A percentile compares a stretch with the other conserved stretches of the same genome.
These are phyloP conservation scores for Salticus scenicus DNA, from an alignment of 2,888 invertebrate genomes.

Conservation along the genomic window DNA sequence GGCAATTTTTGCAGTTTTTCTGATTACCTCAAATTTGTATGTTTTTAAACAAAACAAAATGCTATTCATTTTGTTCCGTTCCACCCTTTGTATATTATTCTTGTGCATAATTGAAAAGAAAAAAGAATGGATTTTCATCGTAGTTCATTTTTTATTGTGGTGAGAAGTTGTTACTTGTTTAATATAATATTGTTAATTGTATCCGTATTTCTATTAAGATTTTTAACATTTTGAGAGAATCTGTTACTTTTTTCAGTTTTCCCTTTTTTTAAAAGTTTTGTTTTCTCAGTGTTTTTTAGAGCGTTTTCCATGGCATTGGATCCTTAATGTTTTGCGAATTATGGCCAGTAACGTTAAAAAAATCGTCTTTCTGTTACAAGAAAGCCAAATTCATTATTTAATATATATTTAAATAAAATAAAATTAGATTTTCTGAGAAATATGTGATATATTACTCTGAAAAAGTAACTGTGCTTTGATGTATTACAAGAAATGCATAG, in stretches of 20 bases:
- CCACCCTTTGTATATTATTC: constrained; percentile 62
- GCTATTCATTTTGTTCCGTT: constrained; percentile 55
- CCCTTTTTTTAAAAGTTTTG: constrained; percentile 24
- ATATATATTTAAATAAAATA: too few species aligned
- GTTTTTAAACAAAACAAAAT: constrained; percentile 60
- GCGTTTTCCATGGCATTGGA: constrained; percentile 43
- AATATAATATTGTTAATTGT: constrained; percentile 58
- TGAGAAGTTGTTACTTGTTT: constrained; percentile 61
- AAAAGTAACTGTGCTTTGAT: too few species aligned
- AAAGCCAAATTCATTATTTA: too few species aligned
- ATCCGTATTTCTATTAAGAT: constrained; percentile 57
- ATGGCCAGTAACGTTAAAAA: constrained; percentile 68
- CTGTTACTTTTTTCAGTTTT: constrained; percentile 54
- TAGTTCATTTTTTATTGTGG: constrained; percentile 59
- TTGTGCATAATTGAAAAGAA: constrained; percentile 45
- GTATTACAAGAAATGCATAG: too few species aligned
- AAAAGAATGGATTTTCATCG: constrained; percentile 48
- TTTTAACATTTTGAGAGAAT: constrained; percentile 51
- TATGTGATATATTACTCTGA: too few species aligned
- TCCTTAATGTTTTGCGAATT: constrained; percentile 36
- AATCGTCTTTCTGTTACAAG: too few species aligned
- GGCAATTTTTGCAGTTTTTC: constrained; percentile 42
- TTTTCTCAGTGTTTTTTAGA: constrained; percentile 35
- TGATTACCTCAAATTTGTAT: constrained; percentile 67
- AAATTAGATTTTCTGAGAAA: too few species aligned